Evolutionary conservation across 2,888 invertebrate genomes (phyloP).

Genomic region (Euproctis similis): DNA sequence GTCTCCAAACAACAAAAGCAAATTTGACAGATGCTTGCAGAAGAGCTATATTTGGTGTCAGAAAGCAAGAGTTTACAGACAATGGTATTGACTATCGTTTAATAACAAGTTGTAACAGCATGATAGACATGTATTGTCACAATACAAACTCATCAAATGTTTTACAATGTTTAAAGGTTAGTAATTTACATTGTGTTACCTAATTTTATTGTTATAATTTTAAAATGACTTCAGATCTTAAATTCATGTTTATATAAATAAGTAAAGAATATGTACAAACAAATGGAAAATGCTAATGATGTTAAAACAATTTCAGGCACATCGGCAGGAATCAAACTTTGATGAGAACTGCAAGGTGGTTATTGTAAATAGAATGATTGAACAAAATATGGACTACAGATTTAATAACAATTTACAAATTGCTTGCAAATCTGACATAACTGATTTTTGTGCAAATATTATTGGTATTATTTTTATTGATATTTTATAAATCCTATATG

Average conservation of each 20-base stretch:
- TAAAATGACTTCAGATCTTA: too few relatives aligned
- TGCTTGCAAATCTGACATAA: slow-evolving; percentile 88
- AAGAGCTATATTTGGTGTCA: slow-evolving; percentile 87
- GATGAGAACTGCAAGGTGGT: slow-evolving; percentile 88
- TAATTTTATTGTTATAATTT: too few relatives aligned
- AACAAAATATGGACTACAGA: slow-evolving; percentile 92
- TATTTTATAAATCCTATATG: slow-evolving; percentile 12
- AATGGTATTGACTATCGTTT: slow-evolving; percentile 91
- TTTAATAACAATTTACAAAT: slow-evolving; percentile 89
- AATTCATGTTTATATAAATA: too few relatives aligned
- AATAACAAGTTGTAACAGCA: slow-evolving; percentile 87
- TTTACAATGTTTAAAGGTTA: slow-evolving; percentile 85
- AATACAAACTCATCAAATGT: slow-evolving; percentile 81
- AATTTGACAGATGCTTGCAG: slow-evolving; percentile 83
- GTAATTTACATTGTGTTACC: slow-evolving; percentile 3
- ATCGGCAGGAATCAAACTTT: slow-evolving; percentile 86
- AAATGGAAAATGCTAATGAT: too few relatives aligned
- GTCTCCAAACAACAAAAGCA: slow-evolving; percentile 80
- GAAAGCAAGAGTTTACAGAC: slow-evolving; percentile 89
- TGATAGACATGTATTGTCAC: slow-evolving; percentile 90
- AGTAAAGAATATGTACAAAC: too few relatives aligned
- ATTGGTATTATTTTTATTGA: slow-evolving; percentile 45
- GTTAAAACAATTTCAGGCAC: slow-evolving; percentile 59
- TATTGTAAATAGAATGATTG: slow-evolving; percentile 91
- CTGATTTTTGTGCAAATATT: slow-evolving; percentile 72